These are phyloP conservation scores for Argyrosomus japonicus DNA, from an alignment of 2,113 vertebrate species.

Conservation along the genomic window DNA sequence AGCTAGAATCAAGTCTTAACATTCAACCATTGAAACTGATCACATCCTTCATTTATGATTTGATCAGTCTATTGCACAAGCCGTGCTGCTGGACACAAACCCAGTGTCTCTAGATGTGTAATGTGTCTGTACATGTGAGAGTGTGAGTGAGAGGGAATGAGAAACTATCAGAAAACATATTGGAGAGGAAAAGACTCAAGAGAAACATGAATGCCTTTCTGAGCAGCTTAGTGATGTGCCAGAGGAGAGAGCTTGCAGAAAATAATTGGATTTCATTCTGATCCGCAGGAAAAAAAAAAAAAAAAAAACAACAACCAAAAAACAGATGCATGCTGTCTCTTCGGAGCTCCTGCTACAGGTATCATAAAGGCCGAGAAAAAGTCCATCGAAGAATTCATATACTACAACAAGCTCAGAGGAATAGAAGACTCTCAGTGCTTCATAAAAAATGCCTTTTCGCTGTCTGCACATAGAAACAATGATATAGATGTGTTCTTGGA, in stretches of 20 bases:
- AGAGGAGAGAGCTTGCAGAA: constrained; percentile 61
- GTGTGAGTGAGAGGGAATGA: background rate
- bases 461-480: background rate
- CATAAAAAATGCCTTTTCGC: background rate
- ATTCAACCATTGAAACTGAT: background rate
- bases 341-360: constrained; percentile 54
- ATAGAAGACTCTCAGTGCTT: constrained; percentile 15
- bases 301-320: constrained; percentile 12
- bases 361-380: constrained; percentile 51
- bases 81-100: constrained; percentile 11
- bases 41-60: constrained; percentile 23
- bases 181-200: constrained; percentile 38
- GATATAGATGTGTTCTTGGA: background rate
- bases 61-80: constrained; percentile 23
- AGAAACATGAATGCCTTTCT: constrained; percentile 64
- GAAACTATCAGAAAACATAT: constrained; percentile 53
- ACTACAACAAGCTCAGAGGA: constrained; percentile 13
- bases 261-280: constrained; percentile 76
- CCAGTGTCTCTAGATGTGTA: background rate
- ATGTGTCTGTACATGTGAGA: background rate
- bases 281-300: constrained; percentile 30
- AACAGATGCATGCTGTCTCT: constrained; percentile 47
- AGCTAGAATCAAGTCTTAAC: background rate
- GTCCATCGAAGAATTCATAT: constrained; percentile 36
- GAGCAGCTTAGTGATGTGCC: constrained; percentile 62